Evolutionary conservation across 2,888 invertebrate species (phyloP), one percentile per base, ranked within the genome.

Genomic region (Antitype chi): DNA sequence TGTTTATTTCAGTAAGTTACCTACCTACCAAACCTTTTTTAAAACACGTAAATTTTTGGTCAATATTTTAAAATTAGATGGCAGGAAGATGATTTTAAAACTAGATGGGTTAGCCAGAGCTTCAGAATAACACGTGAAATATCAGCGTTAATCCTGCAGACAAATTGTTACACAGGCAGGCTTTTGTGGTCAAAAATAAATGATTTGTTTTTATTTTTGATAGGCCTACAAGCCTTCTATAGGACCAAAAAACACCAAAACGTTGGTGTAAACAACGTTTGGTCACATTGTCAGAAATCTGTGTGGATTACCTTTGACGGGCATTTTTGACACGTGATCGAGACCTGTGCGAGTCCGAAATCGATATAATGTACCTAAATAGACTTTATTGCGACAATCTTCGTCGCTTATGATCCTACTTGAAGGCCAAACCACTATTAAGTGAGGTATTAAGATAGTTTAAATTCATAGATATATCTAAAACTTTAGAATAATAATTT

Each of bases 261-360:
- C n/a, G 49, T 38, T 38, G 55, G 9, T n/a, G n/a, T 38, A 13
- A 20, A 43, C n/a, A 47, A 32, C 13, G n/a, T 47, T 71, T 28
- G 28, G 38, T 60, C 47, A 60, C 43, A 38, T 49, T 49, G 13
- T 17, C 43, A 57, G 15, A 57, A 64, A 64, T 78, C 64, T 57
- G 17, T 8, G 28, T 57, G 57, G 64, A 70, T 78, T 77, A 57
- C 32, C 17, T 43, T 63, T 78, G 62, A 64, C 52, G 9, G 28
- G 20, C 15, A 28, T 28, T 17, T 60, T 68, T 68, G 60, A 62
- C 43, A 32, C 20, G 15, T 38, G 47, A 64, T 70, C 25, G 49
- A n/a, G 13, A 70, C 23, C 63, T 55, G 38, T 6, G 20, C 17
- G 52, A 43, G 43, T 13, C 23, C 17, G 5, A 59, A 70, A 53